Conservation (phyloP, 2,113 vertebrate species). For the Chamaea fasciata region DNA sequence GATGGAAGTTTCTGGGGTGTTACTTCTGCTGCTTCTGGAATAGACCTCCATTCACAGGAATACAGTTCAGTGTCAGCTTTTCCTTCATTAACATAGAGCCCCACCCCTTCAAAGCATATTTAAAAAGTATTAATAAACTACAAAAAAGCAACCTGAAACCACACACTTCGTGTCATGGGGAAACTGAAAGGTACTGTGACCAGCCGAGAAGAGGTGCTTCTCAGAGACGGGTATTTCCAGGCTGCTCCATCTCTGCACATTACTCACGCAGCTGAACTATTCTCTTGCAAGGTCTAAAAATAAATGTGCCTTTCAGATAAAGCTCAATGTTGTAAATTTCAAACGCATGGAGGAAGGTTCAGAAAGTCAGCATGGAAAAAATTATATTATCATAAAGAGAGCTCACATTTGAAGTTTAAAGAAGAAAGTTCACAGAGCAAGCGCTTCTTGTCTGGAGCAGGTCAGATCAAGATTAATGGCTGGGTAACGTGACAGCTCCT, state of each 20-base stretch:
- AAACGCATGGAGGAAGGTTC: neutral
- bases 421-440: neutral
- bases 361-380: neutral
- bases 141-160: neutral
- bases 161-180: neutral
- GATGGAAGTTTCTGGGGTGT: neutral
- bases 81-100: neutral
- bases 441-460: neutral
- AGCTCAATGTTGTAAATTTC: neutral
- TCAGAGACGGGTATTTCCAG: neutral
- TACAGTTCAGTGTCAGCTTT: neutral
- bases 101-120: neutral
- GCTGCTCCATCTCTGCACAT: neutral
- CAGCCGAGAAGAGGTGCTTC: neutral
- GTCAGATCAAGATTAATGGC: neutral
- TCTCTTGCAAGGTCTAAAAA: neutral
- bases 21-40: neutral
- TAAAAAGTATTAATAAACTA: neutral
- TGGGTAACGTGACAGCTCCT: neutral
- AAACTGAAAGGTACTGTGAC: neutral
- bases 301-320: neutral
- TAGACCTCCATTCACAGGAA: neutral
- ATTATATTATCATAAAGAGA: neutral
- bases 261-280: neutral
- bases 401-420: slow-evolving; percentile 1